These are phyloP conservation scores for Sigmodon hispidus DNA, from an alignment of 2,113 vertebrate genomes.

Conservation along the genomic window DNA sequence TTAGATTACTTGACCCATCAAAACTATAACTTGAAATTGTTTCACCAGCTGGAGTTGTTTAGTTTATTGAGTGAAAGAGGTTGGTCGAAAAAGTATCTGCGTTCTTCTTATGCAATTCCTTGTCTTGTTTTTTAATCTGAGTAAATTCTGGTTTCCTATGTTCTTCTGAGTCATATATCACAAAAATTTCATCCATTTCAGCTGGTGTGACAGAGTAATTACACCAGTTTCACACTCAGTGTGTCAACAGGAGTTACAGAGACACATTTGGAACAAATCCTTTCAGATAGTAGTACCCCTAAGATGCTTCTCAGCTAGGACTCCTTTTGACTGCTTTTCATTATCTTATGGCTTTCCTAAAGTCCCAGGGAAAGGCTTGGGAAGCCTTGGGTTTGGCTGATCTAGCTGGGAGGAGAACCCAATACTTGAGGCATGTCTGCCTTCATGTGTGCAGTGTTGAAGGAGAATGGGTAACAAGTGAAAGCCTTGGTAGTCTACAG, in stretches of 20 bases:
- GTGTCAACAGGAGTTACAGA: not conserved
- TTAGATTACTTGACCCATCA: constrained; percentile 56
- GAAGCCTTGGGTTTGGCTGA: not conserved
- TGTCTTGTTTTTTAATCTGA: not conserved
- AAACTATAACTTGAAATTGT: constrained; percentile 59
- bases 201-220: not conserved
- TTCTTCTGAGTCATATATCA: not conserved
- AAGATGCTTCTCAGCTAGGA: not conserved
- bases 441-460: not conserved
- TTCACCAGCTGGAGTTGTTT: constrained; percentile 41
- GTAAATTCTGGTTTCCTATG: not conserved
- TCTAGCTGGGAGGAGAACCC: not conserved
- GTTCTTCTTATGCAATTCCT: constrained; percentile 1
- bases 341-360: constrained; percentile 33
- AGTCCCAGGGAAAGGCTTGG: not conserved
- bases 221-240: not conserved
- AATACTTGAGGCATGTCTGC: not conserved
- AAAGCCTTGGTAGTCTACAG: not conserved
- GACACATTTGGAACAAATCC: constrained; percentile 17
- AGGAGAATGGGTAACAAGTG: not conserved
- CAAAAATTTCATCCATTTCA: not conserved
- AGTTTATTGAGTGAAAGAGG: constrained; percentile 30
- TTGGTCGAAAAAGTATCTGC: not conserved
- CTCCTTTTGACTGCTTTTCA: constrained; percentile 7
- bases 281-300: not conserved